A percentile compares a stretch with the other conserved stretches of the same genome.
Evolutionary conservation across 2,797 vertebrate genomes (phyloP).

Genomic region (Borostomias antarcticus): DNA sequence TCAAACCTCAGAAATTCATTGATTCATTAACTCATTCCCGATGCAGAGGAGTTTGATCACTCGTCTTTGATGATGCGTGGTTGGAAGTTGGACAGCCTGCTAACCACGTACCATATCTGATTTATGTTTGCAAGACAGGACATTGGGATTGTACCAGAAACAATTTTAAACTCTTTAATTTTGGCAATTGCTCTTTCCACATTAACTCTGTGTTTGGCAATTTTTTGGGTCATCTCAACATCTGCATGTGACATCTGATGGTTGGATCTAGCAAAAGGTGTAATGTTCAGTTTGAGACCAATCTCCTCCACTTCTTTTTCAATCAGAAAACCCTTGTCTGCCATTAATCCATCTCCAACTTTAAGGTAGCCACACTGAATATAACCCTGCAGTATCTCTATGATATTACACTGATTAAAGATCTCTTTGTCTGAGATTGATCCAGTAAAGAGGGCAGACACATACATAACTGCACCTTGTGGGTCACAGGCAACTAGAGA

Average conservation of each 20-base stretch:
- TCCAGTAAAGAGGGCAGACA: slow-evolving; percentile 5
- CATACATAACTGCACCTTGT: background rate
- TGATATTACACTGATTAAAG: slow-evolving; percentile 14
- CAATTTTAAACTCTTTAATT: slow-evolving; percentile 13
- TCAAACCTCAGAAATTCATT: too few species aligned
- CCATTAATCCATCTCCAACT: slow-evolving; percentile 6
- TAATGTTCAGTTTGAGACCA: slow-evolving; percentile 2
- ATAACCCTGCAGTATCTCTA: background rate
- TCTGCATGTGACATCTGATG: slow-evolving; percentile 12
- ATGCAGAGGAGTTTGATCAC: too few species aligned
- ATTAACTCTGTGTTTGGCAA: slow-evolving; percentile 16
- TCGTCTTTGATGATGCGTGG: too few species aligned
- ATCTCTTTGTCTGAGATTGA: slow-evolving; percentile 13
- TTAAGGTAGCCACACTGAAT: slow-evolving; percentile 15
- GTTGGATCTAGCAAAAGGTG: slow-evolving; percentile 12
- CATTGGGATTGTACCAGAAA: background rate
- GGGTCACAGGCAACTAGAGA: slow-evolving; percentile 10
- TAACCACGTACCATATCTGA: slow-evolving; percentile 20
- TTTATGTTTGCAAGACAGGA: background rate
- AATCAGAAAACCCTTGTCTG: too few species aligned
- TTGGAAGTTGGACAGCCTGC: slow-evolving; percentile 16
- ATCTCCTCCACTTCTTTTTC: slow-evolving; percentile 11
- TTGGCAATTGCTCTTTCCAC: slow-evolving; percentile 14
- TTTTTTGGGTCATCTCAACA: slow-evolving; percentile 11
- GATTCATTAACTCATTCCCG: too few species aligned